These are phyloP conservation scores for Coptotermes formosanus DNA, from an alignment of 1,140 invertebrate genomes.

Conservation along the genomic window DNA sequence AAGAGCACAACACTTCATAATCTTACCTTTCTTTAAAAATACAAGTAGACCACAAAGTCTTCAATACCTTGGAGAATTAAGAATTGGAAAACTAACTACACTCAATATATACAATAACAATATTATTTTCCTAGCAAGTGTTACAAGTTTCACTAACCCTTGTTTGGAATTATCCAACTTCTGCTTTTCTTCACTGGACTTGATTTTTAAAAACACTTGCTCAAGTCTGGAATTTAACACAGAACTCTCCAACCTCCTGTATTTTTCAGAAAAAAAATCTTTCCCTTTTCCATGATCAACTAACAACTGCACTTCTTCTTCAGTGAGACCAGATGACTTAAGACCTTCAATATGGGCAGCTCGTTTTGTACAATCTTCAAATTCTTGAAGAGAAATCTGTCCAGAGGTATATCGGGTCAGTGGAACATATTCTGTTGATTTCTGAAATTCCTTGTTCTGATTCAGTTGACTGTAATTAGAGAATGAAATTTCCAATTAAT, in stretches of 20 bases:
- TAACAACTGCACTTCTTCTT: constrained; percentile 40
- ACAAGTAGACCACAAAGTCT: too few relatives aligned
- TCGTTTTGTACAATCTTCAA: constrained; percentile 36
- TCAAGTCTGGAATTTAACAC: constrained; percentile 36
- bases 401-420: constrained; percentile 39
- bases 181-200: neutral
- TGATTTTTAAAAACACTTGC: constrained; percentile 28
- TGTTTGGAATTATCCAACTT: neutral
- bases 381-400: constrained; percentile 37
- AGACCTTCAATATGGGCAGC: constrained; percentile 34
- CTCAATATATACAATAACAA: too few relatives aligned
- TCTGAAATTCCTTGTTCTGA: constrained; percentile 39
- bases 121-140: neutral
- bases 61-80: too few relatives aligned
- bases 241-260: neutral
- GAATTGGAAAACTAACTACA: too few relatives aligned
- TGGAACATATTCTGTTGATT: constrained; percentile 36
- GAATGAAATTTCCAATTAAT: constrained; percentile 30
- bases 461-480: constrained; percentile 37
- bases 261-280: neutral
- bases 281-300: constrained; percentile 30
- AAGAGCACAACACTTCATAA: too few relatives aligned
- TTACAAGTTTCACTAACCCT: neutral
- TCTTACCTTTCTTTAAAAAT: too few relatives aligned
- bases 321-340: constrained; percentile 38